A percentile compares a stretch with the other conserved stretches of the same genome.
These are phyloP conservation scores for Trachops cirrhosus DNA, from an alignment of 2,797 vertebrate species.

Conservation along the genomic window DNA sequence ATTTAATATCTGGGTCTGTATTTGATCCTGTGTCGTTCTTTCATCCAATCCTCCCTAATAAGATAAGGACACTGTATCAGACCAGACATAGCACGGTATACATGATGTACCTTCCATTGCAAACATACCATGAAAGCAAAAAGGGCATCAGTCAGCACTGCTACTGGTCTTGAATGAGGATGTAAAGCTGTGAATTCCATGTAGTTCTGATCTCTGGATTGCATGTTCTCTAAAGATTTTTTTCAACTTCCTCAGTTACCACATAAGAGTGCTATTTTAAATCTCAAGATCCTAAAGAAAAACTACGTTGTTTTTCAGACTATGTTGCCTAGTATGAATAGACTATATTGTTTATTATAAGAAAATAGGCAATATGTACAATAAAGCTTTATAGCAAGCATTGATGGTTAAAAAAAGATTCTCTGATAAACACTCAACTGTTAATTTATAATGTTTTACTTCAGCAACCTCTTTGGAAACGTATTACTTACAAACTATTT, in stretches of 20 bases:
- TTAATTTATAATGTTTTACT: background rate
- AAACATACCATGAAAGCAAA: background rate
- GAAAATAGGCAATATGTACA: background rate
- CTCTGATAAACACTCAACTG: background rate
- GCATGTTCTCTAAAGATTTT: background rate
- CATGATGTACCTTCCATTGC: background rate
- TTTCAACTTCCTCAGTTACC: background rate
- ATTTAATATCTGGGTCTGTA: background rate
- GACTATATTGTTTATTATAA: background rate
- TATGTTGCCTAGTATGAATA: background rate
- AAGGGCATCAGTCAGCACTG: background rate
- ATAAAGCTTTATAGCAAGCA: background rate
- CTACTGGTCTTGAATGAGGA: background rate
- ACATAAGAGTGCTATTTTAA: background rate
- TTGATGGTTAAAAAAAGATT: background rate
- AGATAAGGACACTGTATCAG: background rate
- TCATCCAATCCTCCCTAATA: background rate
- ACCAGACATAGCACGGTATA: background rate
- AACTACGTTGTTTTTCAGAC: background rate
- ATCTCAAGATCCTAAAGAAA: background rate
- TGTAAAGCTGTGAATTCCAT: background rate
- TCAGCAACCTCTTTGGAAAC: background rate
- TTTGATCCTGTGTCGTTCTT: background rate
- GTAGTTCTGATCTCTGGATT: background rate
- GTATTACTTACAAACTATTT: background rate